phyloP scores from a whole-genome alignment of 2,797 vertebrate species.

The Schizopygopsis malacanthus region DNA sequence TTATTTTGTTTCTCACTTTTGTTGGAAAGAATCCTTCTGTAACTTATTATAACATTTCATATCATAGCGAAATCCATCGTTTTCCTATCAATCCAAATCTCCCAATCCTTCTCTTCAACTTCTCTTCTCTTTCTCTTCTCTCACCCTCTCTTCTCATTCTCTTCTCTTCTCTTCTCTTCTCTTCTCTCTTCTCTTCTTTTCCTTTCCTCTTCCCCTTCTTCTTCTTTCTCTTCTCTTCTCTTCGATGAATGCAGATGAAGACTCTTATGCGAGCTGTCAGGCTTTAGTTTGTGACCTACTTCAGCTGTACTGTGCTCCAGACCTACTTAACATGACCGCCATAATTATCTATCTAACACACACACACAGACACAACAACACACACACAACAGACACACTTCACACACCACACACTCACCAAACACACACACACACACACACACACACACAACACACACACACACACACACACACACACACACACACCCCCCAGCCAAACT shows the following conservation, averaged over 20 bases:
- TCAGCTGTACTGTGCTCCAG: slow-evolving; percentile 56
- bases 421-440: too few relatives aligned
- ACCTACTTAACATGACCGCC: slow-evolving; percentile 56
- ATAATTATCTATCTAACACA: slow-evolving; percentile 51
- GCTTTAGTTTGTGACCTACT: slow-evolving; percentile 61
- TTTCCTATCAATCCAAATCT: slow-evolving; percentile 7
- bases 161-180: background rate
- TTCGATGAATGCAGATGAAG: slow-evolving; percentile 30
- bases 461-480: slow-evolving; percentile 27
- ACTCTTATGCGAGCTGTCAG: slow-evolving; percentile 52
- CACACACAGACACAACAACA: too few relatives aligned
- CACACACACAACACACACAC: too few relatives aligned
- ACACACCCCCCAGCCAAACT: slow-evolving; percentile 46
- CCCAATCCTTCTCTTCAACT: background rate
- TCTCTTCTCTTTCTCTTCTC: too few relatives aligned
- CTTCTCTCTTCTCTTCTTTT: background rate
- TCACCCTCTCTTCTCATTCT: too few relatives aligned
- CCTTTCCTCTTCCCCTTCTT: too few relatives aligned
- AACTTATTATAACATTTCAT: slow-evolving; percentile 9
- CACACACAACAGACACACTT: too few relatives aligned
- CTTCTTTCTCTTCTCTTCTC: background rate
- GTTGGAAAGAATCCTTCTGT: background rate
- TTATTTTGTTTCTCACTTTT: background rate
- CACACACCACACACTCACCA: too few relatives aligned
- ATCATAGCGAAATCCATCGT: slow-evolving; percentile 21